phyloP scores from a whole-genome alignment of 2,888 invertebrate genomes.

The Latrodectus hesperus region DNA sequence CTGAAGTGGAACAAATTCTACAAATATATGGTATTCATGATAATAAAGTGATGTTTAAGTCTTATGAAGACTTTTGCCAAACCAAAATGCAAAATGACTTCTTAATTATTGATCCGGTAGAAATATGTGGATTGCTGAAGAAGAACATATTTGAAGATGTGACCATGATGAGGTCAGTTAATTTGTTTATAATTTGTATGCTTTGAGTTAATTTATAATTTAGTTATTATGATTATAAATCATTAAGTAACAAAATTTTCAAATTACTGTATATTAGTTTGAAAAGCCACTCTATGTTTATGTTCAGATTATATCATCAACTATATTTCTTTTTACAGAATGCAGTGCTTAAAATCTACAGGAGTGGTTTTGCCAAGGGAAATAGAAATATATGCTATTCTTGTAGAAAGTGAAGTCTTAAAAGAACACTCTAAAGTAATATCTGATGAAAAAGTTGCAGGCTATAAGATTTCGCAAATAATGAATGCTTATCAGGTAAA shows the following conservation, averaged over 20 bases:
- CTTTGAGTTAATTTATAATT: too few relatives aligned
- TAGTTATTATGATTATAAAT: too few relatives aligned
- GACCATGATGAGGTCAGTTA: conserved; percentile 51
- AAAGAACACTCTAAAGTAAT: conserved; percentile 47
- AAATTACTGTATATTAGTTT: too few relatives aligned
- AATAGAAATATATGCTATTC: conserved; percentile 47
- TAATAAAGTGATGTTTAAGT: conserved; percentile 45
- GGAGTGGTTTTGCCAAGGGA: conserved; percentile 53
- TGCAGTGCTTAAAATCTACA: conserved; percentile 52
- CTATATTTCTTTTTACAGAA: conserved; percentile 10
- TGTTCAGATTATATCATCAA: too few relatives aligned
- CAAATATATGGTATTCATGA: conserved; percentile 33
- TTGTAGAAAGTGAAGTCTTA: conserved; percentile 49
- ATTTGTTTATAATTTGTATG: background rate
- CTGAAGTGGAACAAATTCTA: conserved; percentile 48
- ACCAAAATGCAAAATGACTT: conserved; percentile 46
- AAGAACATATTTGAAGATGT: conserved; percentile 57
- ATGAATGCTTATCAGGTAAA: conserved; percentile 64
- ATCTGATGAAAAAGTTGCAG: conserved; percentile 59
- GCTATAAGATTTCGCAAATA: conserved; percentile 57
- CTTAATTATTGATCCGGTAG: conserved; percentile 55
- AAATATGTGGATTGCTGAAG: conserved; percentile 52
- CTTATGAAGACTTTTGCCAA: conserved; percentile 55
- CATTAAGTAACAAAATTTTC: too few relatives aligned
- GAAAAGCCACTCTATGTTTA: too few relatives aligned